These are phyloP conservation scores for Furnarius figulus DNA, from an alignment of 2,113 vertebrate species.

Conservation along the genomic window DNA sequence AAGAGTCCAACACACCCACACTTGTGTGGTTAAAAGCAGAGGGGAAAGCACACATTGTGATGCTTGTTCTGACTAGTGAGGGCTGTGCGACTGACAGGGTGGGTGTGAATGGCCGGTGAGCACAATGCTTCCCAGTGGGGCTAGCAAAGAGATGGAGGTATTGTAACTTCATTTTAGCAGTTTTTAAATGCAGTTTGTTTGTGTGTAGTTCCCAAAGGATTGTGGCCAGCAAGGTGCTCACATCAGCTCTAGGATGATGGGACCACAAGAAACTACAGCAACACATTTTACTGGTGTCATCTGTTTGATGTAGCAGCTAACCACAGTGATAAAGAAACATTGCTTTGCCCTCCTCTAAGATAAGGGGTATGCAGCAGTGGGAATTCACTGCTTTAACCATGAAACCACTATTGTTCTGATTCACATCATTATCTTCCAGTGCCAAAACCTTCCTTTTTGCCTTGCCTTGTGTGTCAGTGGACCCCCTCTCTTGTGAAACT, in stretches of 20 bases:
- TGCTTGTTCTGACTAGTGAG: background rate
- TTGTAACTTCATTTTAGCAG: background rate
- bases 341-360: background rate
- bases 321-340: background rate
- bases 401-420: background rate
- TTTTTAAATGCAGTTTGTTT: background rate
- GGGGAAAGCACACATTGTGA: background rate
- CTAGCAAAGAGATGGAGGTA: background rate
- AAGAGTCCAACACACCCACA: background rate
- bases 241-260: background rate
- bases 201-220: background rate
- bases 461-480: background rate
- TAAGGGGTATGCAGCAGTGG: background rate
- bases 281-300: background rate
- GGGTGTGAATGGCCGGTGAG: background rate
- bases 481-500: background rate
- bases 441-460: background rate
- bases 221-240: background rate
- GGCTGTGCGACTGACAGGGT: background rate
- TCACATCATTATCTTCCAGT: background rate
- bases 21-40: background rate
- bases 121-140: background rate
- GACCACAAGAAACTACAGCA: background rate
- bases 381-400: background rate
- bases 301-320: fast-evolving